A percentile compares a stretch with the other conserved stretches of the same genome.
phyloP scores from a whole-genome alignment of 2,888 invertebrate species.

The Oeneis ivallda region DNA sequence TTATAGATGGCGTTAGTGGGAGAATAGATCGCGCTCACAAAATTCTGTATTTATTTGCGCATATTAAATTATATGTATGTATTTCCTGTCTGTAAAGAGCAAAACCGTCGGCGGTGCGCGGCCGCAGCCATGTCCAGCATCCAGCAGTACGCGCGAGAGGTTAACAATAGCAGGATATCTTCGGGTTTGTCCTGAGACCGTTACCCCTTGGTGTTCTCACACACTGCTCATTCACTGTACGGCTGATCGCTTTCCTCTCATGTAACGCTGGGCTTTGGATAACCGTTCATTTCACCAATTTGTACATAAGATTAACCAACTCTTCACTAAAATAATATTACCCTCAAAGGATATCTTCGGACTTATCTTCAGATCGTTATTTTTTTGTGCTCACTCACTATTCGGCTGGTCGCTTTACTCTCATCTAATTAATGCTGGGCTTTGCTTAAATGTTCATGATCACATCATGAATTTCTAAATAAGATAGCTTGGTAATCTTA shows the following conservation, averaged over 20 bases:
- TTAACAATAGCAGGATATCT: conserved; percentile 50
- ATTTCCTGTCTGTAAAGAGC: conserved; percentile 60
- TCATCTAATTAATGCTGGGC: background rate
- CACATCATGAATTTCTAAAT: background rate
- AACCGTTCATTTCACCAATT: background rate
- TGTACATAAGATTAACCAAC: conserved; percentile 1
- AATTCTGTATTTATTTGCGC: background rate
- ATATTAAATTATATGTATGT: conserved; percentile 5
- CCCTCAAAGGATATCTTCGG: background rate
- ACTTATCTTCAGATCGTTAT: background rate
- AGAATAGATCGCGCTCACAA: too few species aligned
- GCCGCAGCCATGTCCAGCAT: conserved; percentile 84
- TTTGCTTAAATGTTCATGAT: background rate
- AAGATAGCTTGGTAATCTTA: background rate
- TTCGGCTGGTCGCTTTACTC: background rate
- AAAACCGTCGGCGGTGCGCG: conserved; percentile 81
- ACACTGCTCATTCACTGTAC: background rate
- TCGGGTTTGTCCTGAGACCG: conserved; percentile 24
- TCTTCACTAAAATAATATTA: background rate
- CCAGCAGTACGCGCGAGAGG: conserved; percentile 84
- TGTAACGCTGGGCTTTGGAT: background rate
- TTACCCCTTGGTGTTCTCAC: conserved; percentile 4
- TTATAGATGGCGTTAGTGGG: too few species aligned
- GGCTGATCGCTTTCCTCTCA: background rate
- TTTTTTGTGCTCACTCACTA: conserved; percentile 1